Evolutionary conservation across 2,113 vertebrate genomes (phyloP), one percentile per base, ranked within the genome.

Genomic region (Promerops cafer): DNA sequence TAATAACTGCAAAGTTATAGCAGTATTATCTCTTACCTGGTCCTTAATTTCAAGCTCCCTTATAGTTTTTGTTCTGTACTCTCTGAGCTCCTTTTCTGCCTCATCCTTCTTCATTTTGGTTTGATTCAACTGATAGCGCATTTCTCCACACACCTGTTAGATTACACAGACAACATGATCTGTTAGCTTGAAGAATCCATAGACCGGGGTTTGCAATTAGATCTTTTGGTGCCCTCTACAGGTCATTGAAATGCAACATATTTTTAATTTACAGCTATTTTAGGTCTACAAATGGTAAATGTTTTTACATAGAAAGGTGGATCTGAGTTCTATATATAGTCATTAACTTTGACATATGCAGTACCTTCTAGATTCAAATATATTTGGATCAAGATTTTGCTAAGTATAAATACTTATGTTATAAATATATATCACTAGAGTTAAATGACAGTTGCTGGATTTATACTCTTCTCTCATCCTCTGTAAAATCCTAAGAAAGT

Each of bases 91-190:
- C 97, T 98, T 98, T 98, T 99, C 98, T 66, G 98, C 98, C 97
- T 99, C 99, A 83, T 99, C 98, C 95, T 98, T 99, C 98, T 98
- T 98, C 97, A 99, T 97, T 97, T 98, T 97, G 77, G 97, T 98
- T 98, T 99, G 98, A 92, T 98, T 99, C 96, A 99, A 86, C 93
- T 99, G 99, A 96, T 98, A 98, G 69, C 98, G 98, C 95, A 99
- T 98, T 97, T 99, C 99, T 93, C 97, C 98, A 97, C 98, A 98
- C 96, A 99, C 98, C 99, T 99, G 98, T 98, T 97, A 97, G 96
- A 98, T 94, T 95, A 92, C 53, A 97, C 78, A 97, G 93, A 97
- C 84, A 95, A 91, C 50, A 98, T 76, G 95, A 90, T 49, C 93
- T 89, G 78, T 85, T 91, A 97, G 95, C 92, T 94, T 90, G 63